A percentile compares a stretch with the other conserved stretches of the same genome.
Conservation (phyloP, 2,888 invertebrate species). For the Acronicta leporina region DNA sequence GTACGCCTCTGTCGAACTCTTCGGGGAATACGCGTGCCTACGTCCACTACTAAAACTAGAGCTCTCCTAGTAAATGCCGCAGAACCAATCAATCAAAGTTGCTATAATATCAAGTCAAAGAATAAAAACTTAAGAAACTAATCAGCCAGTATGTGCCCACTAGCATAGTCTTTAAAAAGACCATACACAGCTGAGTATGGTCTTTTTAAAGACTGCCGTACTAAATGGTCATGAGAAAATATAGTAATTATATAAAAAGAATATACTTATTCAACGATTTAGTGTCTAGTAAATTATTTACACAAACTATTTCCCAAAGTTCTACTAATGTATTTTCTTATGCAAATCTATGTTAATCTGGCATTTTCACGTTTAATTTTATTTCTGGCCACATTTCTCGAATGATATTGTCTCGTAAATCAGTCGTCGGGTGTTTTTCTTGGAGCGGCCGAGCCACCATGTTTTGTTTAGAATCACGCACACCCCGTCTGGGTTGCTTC, state of each 20-base stretch:
- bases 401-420: conserved; percentile 87
- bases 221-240: too few relatives aligned
- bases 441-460: conserved; percentile 78
- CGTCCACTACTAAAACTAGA: too few relatives aligned
- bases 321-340: conserved; percentile 58
- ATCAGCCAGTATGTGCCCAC: background rate
- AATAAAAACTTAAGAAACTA: background rate
- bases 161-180: too few relatives aligned
- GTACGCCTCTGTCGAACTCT: too few relatives aligned
- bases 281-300: conserved; percentile 47
- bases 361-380: conserved; percentile 82
- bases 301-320: conserved; percentile 54
- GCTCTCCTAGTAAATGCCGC: too few relatives aligned
- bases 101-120: background rate
- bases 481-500: conserved; percentile 77
- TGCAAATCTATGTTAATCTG: conserved; percentile 79
- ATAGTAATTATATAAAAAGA: too few relatives aligned
- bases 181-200: background rate
- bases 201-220: background rate
- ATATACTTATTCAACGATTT: conserved; percentile 1
- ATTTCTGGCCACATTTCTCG: conserved; percentile 84
- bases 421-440: conserved; percentile 87
- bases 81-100: too few relatives aligned
- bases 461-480: conserved; percentile 89
- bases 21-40: too few relatives aligned